A percentile compares a stretch with the other conserved stretches of the same genome.
Conservation (phyloP, 2,113 vertebrate genomes). For the Tautogolabrus adspersus region DNA sequence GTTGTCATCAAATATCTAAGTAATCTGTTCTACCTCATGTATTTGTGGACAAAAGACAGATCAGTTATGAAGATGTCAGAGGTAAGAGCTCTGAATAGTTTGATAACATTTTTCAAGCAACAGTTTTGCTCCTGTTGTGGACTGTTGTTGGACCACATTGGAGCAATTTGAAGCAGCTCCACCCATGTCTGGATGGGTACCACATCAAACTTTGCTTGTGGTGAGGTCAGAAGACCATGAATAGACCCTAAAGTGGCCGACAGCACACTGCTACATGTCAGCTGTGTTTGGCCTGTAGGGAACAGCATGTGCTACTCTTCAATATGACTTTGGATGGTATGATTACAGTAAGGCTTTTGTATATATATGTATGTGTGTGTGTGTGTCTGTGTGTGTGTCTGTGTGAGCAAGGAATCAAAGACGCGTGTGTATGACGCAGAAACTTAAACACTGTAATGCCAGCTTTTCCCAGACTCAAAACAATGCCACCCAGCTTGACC, state of each 20-base stretch:
- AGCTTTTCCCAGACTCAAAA: constrained; percentile 59
- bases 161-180: constrained; percentile 66
- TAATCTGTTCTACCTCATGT: neutral
- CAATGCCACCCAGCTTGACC: constrained; percentile 61
- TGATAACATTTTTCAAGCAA: constrained; percentile 30
- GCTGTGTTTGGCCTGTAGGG: constrained; percentile 6
- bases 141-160: constrained; percentile 63
- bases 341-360: constrained; percentile 36
- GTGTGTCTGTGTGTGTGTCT: constrained; percentile 9
- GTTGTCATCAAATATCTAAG: neutral
- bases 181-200: constrained; percentile 74
- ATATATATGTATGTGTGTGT: neutral
- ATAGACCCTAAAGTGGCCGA: constrained; percentile 52
- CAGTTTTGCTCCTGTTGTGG: constrained; percentile 52
- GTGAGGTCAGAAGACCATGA: constrained; percentile 69
- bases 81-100: constrained; percentile 21
- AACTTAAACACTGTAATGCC: constrained; percentile 48
- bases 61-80: constrained; percentile 12
- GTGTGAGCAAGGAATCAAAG: constrained; percentile 2
- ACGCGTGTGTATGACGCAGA: constrained; percentile 26
- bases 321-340: constrained; percentile 6
- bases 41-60: neutral
- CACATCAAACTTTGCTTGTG: constrained; percentile 74
- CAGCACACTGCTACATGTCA: constrained; percentile 45
- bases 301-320: constrained; percentile 26